These are phyloP conservation scores for Epizoanthus illoricatus DNA, from an alignment of 92 coral and sea anemone genomes.

Conservation along the genomic window DNA sequence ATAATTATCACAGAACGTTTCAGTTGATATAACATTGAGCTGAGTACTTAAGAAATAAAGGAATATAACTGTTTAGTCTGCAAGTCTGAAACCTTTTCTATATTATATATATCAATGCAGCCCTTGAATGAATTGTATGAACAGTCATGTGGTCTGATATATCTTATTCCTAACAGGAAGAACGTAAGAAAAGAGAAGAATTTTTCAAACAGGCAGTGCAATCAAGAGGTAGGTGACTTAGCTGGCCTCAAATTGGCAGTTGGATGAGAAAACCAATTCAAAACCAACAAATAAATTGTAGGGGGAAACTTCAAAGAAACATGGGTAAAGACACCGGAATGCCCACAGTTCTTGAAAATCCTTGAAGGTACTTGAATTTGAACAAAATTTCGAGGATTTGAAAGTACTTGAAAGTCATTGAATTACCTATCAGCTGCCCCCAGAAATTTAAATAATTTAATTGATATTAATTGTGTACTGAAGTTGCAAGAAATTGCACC, in stretches of 20 bases:
- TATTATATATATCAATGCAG: background rate
- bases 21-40: too few relatives aligned
- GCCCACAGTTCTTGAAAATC: too few relatives aligned
- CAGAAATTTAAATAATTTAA: too few relatives aligned
- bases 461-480: too few relatives aligned
- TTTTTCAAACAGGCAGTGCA: slow-evolving; percentile 90
- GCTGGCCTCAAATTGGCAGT: background rate
- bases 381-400: background rate
- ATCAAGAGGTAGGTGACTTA: slow-evolving; percentile 68
- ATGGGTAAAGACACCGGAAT: too few relatives aligned
- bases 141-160: background rate
- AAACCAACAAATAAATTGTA: too few relatives aligned
- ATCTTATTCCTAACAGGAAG: slow-evolving; percentile 63
- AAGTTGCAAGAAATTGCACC: too few relatives aligned
- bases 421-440: background rate
- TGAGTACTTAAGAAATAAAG: too few relatives aligned
- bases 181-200: slow-evolving; percentile 83
- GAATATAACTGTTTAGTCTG: background rate
- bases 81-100: background rate
- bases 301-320: too few relatives aligned
- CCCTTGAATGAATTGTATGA: background rate
- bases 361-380: background rate
- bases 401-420: background rate
- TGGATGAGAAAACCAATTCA: background rate
- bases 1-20: too few relatives aligned